A percentile compares a stretch with the other conserved stretches of the same genome.
phyloP scores from a whole-genome alignment of 2,888 invertebrate species.

The Adineta ricciae region DNA sequence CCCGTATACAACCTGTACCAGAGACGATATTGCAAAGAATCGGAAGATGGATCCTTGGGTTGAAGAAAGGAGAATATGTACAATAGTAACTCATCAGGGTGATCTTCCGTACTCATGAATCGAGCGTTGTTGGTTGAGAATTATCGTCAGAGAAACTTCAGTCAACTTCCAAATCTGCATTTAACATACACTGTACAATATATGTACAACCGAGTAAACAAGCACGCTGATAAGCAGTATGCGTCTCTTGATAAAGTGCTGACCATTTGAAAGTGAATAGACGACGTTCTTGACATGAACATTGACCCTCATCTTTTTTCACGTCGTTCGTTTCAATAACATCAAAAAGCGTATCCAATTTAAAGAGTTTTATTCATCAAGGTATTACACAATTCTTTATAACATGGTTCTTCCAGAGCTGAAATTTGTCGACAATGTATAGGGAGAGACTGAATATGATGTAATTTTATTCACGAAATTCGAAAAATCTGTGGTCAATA shows the following conservation, averaged over 20 bases:
- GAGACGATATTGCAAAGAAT: no score
- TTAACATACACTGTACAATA: neutral
- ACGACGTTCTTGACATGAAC: neutral
- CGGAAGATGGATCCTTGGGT: neutral
- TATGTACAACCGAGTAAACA: neutral
- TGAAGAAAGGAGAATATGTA: neutral
- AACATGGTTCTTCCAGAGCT: no score
- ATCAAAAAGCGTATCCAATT: no score
- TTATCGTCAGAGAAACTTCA: neutral
- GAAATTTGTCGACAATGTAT: no score
- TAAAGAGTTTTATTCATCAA: no score
- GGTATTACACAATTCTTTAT: no score
- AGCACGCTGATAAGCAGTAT: constrained; percentile 6
- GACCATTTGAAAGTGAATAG: neutral
- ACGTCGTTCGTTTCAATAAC: neutral
- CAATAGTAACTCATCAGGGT: neutral
- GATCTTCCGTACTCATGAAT: neutral
- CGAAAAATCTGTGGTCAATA: no score
- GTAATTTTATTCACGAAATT: no score
- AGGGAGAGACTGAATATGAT: no score
- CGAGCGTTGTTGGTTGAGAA: neutral
- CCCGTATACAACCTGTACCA: no score
- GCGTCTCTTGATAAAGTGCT: neutral
- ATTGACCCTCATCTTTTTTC: neutral
- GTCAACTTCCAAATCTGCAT: neutral